phyloP scores from a whole-genome alignment of 2,888 invertebrate species.

The Catonia carolina region DNA sequence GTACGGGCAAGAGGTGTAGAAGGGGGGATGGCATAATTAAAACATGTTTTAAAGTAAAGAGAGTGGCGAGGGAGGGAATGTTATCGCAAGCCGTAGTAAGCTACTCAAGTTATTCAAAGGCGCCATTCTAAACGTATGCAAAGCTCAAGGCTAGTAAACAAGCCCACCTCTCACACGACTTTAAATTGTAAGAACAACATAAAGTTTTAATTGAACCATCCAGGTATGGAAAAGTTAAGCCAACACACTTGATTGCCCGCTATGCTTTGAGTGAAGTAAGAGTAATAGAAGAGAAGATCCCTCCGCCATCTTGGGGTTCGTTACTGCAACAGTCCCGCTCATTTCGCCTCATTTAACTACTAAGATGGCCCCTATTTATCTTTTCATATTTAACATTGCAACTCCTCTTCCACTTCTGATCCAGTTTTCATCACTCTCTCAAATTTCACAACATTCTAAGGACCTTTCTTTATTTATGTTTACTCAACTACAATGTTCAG shows the following conservation, averaged over 20 bases:
- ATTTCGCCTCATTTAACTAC: constrained; percentile 11
- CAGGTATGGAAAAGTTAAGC: constrained; percentile 15
- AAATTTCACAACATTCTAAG: not conserved
- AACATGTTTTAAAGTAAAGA: not conserved
- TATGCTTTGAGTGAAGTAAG: too few relatives aligned
- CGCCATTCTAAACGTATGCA: constrained; percentile 34
- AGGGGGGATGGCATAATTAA: not conserved
- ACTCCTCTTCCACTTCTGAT: not conserved
- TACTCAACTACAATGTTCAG: too few relatives aligned
- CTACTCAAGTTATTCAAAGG: constrained; percentile 35
- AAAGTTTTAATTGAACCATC: constrained; percentile 36
- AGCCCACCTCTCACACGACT: constrained; percentile 21
- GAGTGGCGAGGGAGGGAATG: not conserved
- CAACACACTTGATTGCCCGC: not conserved
- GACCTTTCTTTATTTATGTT: too few relatives aligned
- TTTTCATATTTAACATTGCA: constrained; percentile 6
- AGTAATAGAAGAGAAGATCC: too few relatives aligned
- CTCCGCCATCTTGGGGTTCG: constrained; percentile 8
- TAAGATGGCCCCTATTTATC: constrained; percentile 15
- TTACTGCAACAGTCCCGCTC: not conserved
- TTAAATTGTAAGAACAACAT: constrained; percentile 37
- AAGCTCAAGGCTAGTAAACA: constrained; percentile 31
- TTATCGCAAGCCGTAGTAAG: constrained; percentile 26
- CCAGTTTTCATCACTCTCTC: not conserved
- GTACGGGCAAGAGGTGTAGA: not conserved